Percentiles rank a stretch among this genome's conserved stretches.
phyloP scores from a whole-genome alignment of 2,888 invertebrate species.

The Carpatolechia fugitivella region DNA sequence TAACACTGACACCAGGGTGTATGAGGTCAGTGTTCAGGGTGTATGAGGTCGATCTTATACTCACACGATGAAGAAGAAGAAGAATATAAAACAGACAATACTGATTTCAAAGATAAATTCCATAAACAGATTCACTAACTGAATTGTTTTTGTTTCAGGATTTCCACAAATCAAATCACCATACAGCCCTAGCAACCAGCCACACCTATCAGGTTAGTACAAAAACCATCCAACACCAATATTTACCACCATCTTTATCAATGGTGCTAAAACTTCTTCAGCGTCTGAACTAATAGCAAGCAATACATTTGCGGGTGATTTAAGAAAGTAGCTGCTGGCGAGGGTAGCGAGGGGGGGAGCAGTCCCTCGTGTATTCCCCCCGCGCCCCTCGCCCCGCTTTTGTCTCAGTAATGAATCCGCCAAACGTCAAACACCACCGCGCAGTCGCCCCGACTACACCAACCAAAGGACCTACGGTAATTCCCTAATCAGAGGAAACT shows the following conservation, averaged over 20 bases:
- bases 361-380: conserved; percentile 17
- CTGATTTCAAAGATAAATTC: too few relatives aligned
- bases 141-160: conserved; percentile 65
- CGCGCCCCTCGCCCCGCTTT: conserved; percentile 39
- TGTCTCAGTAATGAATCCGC: conserved; percentile 78
- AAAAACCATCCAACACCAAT: too few relatives aligned
- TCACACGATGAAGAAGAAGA: too few relatives aligned
- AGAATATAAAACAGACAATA: too few relatives aligned
- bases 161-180: conserved; percentile 83
- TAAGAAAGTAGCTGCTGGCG: conserved; percentile 68
- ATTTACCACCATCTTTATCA: too few relatives aligned
- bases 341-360: conserved; percentile 27
- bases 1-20: too few relatives aligned
- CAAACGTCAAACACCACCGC: conserved; percentile 73
- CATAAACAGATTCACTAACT: neutral
- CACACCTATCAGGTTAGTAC: conserved; percentile 80
- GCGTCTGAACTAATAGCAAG: conserved; percentile 40
- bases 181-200: conserved; percentile 80
- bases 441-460: conserved; percentile 50
- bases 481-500: conserved; percentile 46
- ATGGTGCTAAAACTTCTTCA: conserved; percentile 9
- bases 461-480: conserved; percentile 58
- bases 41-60: too few relatives aligned
- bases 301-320: conserved; percentile 72
- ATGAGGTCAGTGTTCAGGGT: too few relatives aligned